Percentiles rank a stretch among this genome's conserved stretches.
Evolutionary conservation across 1,140 invertebrate genomes (phyloP).

Genomic region (Cydia splendana): DNA sequence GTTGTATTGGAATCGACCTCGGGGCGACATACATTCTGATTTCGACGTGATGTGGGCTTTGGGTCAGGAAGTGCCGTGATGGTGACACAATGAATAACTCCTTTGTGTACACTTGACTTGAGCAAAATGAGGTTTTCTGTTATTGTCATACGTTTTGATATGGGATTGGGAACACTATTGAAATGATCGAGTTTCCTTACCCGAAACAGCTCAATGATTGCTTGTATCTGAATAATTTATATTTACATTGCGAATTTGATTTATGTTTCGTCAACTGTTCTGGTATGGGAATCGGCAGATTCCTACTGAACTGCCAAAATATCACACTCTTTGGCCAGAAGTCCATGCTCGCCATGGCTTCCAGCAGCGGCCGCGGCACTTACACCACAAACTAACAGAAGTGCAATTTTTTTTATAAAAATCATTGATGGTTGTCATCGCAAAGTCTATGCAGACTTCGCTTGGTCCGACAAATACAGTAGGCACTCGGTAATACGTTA

Average conservation of each 20-base stretch:
- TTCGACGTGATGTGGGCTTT: neutral
- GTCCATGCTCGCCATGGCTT: too few relatives aligned
- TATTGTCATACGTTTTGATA: neutral
- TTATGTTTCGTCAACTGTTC: too few relatives aligned
- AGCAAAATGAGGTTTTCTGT: neutral
- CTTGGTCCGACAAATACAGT: too few relatives aligned
- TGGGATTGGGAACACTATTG: neutral
- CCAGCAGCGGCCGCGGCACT: too few relatives aligned
- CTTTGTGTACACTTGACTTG: neutral
- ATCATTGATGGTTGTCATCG: too few relatives aligned
- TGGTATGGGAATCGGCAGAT: too few relatives aligned
- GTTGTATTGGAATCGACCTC: neutral
- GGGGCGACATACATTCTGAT: neutral
- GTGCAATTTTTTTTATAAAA: too few relatives aligned
- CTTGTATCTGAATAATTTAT: neutral
- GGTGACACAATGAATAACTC: neutral
- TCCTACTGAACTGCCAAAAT: too few relatives aligned
- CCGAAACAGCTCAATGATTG: too few relatives aligned
- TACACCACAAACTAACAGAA: neutral
- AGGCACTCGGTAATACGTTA: too few relatives aligned
- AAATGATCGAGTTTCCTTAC: neutral
- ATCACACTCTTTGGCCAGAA: too few relatives aligned
- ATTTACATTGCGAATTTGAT: neutral
- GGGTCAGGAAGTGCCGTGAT: neutral
- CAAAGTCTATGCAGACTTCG: too few relatives aligned